phyloP scores from a whole-genome alignment of 2,888 invertebrate genomes.

The Cantharis flavilabris region DNA sequence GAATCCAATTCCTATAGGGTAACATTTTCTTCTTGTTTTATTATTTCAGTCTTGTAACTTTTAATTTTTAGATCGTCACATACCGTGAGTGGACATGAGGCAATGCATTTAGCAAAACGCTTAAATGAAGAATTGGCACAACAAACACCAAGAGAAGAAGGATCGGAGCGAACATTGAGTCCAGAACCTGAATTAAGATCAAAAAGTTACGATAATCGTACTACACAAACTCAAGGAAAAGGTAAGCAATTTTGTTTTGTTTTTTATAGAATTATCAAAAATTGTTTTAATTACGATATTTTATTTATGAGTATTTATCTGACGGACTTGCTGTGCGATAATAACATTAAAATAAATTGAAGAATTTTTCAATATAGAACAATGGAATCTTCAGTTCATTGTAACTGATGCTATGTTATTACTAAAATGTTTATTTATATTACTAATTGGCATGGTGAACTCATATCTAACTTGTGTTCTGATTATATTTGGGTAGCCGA shows the following conservation, averaged over 20 bases:
- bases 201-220: constrained; percentile 69
- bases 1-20: constrained; percentile 80
- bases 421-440: not conserved
- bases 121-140: constrained; percentile 67
- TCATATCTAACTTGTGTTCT: constrained; percentile 39
- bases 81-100: constrained; percentile 82
- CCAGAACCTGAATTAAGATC: constrained; percentile 66
- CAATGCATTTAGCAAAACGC: constrained; percentile 73
- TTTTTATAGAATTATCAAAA: not conserved
- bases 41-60: not conserved
- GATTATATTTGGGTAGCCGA: constrained; percentile 58
- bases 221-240: constrained; percentile 57
- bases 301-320: not conserved
- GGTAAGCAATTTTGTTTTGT: constrained; percentile 48
- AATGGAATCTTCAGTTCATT: not conserved
- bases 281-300: not conserved
- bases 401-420: not conserved
- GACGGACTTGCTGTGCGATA: not conserved
- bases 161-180: constrained; percentile 54
- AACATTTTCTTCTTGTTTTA: constrained; percentile 38
- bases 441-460: not conserved
- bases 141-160: constrained; percentile 44
- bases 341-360: not conserved
- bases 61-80: constrained; percentile 61
- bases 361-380: not conserved